Conservation (phyloP, 1,140 invertebrate species). For the Drosophila baimaii region DNA sequence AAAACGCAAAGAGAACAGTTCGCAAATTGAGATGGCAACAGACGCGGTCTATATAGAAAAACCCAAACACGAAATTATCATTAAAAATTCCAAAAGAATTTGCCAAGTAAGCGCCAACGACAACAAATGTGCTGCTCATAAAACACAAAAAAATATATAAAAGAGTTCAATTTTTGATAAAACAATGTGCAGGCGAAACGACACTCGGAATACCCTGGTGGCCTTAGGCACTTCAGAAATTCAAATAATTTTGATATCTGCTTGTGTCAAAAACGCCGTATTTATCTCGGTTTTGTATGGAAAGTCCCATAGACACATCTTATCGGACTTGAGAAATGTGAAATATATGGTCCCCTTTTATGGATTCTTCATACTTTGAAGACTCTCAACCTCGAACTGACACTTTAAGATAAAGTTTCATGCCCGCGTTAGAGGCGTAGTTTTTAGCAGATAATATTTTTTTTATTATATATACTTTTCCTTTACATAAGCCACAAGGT, state of each 20-base stretch:
- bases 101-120: conserved; percentile 54
- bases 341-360: conserved; percentile 2
- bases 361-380: not conserved
- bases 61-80: conserved; percentile 39
- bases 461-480: not conserved
- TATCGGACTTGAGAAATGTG: conserved; percentile 16
- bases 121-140: conserved; percentile 35
- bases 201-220: conserved; percentile 11
- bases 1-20: conserved; percentile 3
- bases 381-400: conserved; percentile 8
- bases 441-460: not conserved
- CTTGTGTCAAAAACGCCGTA: not conserved
- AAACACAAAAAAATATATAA: conserved; percentile 38
- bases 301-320: not conserved
- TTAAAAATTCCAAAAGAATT: conserved; percentile 60
- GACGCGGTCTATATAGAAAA: conserved; percentile 1
- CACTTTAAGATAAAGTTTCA: conserved; percentile 19
- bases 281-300: conserved; percentile 6
- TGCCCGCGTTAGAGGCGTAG: not conserved
- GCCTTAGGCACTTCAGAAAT: too few species aligned
- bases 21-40: conserved; percentile 10
- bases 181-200: not conserved
- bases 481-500: not conserved
- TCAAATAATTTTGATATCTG: not conserved
- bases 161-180: conserved; percentile 35